Conservation (phyloP, 2,113 vertebrate genomes). For the Xiphias gladius region DNA sequence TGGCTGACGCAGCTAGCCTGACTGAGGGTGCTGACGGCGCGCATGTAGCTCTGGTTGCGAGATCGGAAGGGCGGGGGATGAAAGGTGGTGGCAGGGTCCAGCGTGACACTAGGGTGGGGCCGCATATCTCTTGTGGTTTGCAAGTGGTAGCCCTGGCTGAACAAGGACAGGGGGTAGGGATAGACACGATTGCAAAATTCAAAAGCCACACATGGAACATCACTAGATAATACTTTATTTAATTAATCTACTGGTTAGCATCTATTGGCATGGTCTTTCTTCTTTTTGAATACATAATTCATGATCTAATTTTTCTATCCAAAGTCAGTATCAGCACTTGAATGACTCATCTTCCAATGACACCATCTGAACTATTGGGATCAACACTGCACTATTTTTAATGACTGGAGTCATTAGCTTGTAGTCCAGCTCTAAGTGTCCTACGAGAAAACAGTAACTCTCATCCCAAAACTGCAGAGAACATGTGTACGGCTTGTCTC, state of each 20-base stretch:
- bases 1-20: constrained; percentile 99
- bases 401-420: constrained; percentile 5
- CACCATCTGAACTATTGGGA: constrained; percentile 11
- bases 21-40: constrained; percentile 99
- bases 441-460: constrained; percentile 7
- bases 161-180: constrained; percentile 73
- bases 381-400: constrained; percentile 35
- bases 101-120: constrained; percentile 89
- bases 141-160: constrained; percentile 95
- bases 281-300: neutral
- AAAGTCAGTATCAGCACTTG: neutral
- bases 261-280: neutral
- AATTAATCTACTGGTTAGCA: neutral
- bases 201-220: constrained; percentile 47
- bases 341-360: constrained; percentile 20
- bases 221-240: neutral
- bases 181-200: constrained; percentile 55
- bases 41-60: constrained; percentile 99
- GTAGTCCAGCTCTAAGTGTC: constrained; percentile 11
- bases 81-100: constrained; percentile 93
- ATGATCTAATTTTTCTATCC: neutral
- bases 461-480: constrained; percentile 1
- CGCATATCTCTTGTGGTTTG: constrained; percentile 93
- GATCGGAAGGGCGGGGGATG: constrained; percentile 98
- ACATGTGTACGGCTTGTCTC: neutral